Evolutionary conservation across 64 coral and sea anemone genomes (phyloP).

Genomic region (Montipora efflorescens): DNA sequence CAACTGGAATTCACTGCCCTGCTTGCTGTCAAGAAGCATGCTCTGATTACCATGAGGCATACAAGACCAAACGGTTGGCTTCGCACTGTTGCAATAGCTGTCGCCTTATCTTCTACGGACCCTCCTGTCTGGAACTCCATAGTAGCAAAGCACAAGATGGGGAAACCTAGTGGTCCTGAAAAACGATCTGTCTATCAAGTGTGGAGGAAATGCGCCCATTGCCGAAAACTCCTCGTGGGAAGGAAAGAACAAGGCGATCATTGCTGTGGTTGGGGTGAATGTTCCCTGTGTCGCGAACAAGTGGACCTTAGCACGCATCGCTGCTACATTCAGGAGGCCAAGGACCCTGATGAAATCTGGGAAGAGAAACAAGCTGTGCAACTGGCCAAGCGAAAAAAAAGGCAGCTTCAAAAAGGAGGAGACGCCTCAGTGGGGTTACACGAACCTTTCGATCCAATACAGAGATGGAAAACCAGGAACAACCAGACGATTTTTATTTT

Average conservation of each 20-base stretch:
- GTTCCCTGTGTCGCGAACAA: conserved; percentile 22
- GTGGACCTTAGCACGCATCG: not conserved
- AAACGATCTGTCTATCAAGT: not conserved
- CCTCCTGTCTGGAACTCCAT: not conserved
- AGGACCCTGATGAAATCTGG: not conserved
- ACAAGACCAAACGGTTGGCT: not conserved
- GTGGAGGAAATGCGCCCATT: not conserved
- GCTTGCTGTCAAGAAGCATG: not conserved
- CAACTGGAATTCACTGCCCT: not conserved
- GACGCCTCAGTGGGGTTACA: not conserved
- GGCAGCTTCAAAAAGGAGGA: not conserved
- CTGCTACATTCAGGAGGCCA: conserved; percentile 42
- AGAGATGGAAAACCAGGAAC: not conserved
- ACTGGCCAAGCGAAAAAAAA: not conserved
- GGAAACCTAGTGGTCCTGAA: not conserved
- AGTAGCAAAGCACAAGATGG: not conserved
- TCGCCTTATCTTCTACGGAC: not conserved
- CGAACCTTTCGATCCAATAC: not conserved
- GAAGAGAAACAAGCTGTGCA: not conserved
- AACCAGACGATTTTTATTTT: not conserved
- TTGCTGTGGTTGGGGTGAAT: conserved; percentile 12
- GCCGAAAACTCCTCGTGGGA: not conserved
- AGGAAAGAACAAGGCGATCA: not conserved
- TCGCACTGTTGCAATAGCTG: not conserved
- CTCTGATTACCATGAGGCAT: not conserved